Conservation (phyloP, 2,888 invertebrate species). For the Epinotia bilunana region DNA sequence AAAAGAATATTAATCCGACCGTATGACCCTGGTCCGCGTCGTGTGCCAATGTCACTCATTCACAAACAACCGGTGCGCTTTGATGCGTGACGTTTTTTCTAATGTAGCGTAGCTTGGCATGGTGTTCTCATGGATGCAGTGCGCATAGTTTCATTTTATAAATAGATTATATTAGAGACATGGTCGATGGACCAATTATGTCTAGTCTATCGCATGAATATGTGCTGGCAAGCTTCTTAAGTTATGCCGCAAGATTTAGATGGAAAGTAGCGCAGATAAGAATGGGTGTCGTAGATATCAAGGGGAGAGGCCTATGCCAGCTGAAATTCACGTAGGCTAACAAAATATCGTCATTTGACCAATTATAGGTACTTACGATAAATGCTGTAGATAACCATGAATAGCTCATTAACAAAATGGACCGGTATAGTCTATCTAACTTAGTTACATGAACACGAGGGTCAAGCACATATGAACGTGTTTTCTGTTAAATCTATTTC, state of each 20-base stretch:
- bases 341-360: no score
- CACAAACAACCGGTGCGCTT: background rate
- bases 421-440: no score
- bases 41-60: slow-evolving; percentile 24
- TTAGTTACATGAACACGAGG: no score
- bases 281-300: no score
- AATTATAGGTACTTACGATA: no score
- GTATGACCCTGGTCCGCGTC: slow-evolving; percentile 24
- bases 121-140: slow-evolving; percentile 24
- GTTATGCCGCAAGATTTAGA: background rate
- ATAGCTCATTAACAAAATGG: no score
- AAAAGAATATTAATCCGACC: slow-evolving; percentile 9
- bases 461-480: no score
- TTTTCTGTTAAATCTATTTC: no score
- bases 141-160: background rate
- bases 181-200: no score
- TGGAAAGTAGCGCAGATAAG: background rate
- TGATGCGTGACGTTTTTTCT: slow-evolving; percentile 23
- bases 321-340: no score
- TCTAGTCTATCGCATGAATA: background rate
- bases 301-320: background rate
- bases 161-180: background rate
- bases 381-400: no score
- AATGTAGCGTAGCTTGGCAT: background rate
- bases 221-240: background rate